Percentiles rank a stretch among this genome's conserved stretches.
phyloP scores from a whole-genome alignment of 1,140 invertebrate genomes.

The Amphibalanus amphitrite region DNA sequence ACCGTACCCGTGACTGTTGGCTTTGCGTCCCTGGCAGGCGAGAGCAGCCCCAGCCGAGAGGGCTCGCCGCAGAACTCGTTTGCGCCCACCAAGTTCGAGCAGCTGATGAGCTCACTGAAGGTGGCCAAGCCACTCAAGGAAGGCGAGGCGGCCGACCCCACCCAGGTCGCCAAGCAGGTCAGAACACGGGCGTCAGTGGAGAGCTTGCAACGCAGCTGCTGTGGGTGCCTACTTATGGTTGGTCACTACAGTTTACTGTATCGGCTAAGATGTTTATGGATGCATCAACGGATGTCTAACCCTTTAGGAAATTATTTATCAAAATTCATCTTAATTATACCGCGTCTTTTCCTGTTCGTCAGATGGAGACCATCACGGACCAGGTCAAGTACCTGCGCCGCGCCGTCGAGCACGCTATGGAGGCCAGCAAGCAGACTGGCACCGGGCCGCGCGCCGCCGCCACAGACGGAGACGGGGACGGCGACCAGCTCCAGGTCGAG shows the following conservation, averaged over 20 bases:
- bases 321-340: too few species aligned
- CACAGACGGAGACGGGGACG: slow-evolving; percentile 6
- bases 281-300: too few species aligned
- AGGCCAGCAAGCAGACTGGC: slow-evolving; percentile 42
- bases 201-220: too few species aligned
- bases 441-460: slow-evolving; percentile 26
- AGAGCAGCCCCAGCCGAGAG: slow-evolving; percentile 4
- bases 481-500: slow-evolving; percentile 30
- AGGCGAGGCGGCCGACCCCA: slow-evolving; percentile 43
- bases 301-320: too few species aligned
- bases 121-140: slow-evolving; percentile 55
- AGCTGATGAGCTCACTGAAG: slow-evolving; percentile 32
- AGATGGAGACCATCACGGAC: slow-evolving; percentile 71
- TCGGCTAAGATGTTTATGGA: too few species aligned
- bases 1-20: too few species aligned
- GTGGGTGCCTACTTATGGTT: too few species aligned
- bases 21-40: too few species aligned
- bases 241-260: too few species aligned
- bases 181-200: too few species aligned
- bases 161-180: background rate
- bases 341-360: too few species aligned
- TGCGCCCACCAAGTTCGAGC: slow-evolving; percentile 9
- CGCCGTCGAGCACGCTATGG: slow-evolving; percentile 76
- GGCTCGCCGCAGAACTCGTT: slow-evolving; percentile 12
- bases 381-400: slow-evolving; percentile 75